Evolutionary conservation across 1,140 invertebrate species (phyloP), one percentile per base, ranked within the genome.

Genomic region (Trissolcus basalis): DNA sequence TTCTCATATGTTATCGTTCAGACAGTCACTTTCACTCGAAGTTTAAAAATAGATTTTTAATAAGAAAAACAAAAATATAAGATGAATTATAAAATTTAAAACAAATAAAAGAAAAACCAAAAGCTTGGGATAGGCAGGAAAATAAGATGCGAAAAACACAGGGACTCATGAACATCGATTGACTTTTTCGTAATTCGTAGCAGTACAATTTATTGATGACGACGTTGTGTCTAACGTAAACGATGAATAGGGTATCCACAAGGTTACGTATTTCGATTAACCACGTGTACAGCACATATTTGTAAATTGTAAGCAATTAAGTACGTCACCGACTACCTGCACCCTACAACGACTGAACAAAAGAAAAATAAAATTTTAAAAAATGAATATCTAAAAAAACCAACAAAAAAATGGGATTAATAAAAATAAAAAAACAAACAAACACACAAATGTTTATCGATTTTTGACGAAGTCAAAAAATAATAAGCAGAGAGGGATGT

Each of bases 181-280:
- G 74, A 77, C 55, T 77, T n/a, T n/a, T 72, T 69, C 64, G 59
- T 69, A 77, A 77, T 69, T 69, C 59, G 59, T 77, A 77, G 69
- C 69, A 60, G 48, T 72, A 77, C 61, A 68, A 77, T 77, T 69
- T 27, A 68, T 61, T 71, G 49, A 65, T 47, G 53, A 69, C 54
- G 48, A 72, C 16, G 15, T 54, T 72, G 64, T 72, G 47, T 77
- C 59, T 72, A 69, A 72, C 19, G 59, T 55, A 51, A 72, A 60
- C 58, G 54, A 41, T 58, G 49, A 51, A 68, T 69, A 64, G 53
- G 60, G 44, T 68, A 27, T 64, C 56, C 69, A 47, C 68, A 43
- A 9, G 68, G 51, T 77, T 72, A 61, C 59, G 45, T 6, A 27
- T 27, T 27, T 27, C 19, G 19, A 27, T 27, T 27, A 27, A 27